Conservation (phyloP, 2,797 vertebrate genomes). For the Amblyraja radiata region DNA sequence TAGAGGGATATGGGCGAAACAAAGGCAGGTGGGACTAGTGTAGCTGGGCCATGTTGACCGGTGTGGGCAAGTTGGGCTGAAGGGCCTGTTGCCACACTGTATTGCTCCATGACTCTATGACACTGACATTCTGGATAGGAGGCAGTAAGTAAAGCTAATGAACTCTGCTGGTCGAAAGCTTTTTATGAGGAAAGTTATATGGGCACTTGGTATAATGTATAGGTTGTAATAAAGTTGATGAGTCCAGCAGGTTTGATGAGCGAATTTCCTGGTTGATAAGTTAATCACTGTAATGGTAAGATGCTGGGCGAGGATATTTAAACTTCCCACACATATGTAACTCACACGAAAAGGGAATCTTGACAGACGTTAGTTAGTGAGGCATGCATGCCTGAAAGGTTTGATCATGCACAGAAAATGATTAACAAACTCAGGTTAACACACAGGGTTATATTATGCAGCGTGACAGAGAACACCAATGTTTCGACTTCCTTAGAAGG, state of each 20-base stretch:
- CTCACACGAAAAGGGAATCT: neutral
- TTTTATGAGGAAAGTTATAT: neutral
- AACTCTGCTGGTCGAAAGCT: neutral
- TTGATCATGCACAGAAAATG: neutral
- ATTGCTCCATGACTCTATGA: too few relatives aligned
- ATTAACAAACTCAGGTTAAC: neutral
- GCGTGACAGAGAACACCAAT: neutral
- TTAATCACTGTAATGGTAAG: neutral
- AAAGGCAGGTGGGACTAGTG: too few relatives aligned
- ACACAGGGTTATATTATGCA: neutral
- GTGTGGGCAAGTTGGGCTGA: too few relatives aligned
- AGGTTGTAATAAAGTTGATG: too few relatives aligned
- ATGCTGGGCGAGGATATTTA: neutral
- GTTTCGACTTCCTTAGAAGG: too few relatives aligned
- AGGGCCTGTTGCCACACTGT: too few relatives aligned
- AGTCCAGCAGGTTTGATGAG: neutral
- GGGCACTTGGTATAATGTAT: neutral
- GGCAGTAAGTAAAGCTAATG: neutral
- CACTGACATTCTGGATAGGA: neutral
- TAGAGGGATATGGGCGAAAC: too few relatives aligned
- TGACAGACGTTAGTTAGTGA: neutral
- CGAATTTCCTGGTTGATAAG: neutral
- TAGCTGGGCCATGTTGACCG: too few relatives aligned
- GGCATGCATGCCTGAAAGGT: too few relatives aligned
- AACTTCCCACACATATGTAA: neutral